Evolutionary conservation across 1,140 invertebrate genomes (phyloP).

Genomic region (Drosophila athabasca): DNA sequence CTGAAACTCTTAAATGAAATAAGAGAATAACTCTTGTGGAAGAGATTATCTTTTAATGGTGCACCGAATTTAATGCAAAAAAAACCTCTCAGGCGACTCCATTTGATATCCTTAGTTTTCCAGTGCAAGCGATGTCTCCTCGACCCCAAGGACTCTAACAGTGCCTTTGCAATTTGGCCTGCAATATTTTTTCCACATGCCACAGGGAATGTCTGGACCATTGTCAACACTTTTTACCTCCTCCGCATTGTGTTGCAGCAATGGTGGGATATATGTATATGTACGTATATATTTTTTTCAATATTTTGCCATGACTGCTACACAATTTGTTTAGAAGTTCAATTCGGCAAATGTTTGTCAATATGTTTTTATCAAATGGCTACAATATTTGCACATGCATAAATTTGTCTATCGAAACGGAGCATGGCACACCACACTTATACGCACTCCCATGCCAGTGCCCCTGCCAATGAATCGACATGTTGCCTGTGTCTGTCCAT

Average conservation of each 20-base stretch:
- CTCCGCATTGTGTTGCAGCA: conserved; percentile 10
- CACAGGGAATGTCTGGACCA: conserved; percentile 21
- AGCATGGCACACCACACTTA: background rate
- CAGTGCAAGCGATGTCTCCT: background rate
- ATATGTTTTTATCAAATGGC: conserved; percentile 78
- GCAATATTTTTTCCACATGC: conserved; percentile 7
- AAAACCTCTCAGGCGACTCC: background rate
- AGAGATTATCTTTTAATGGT: conserved; percentile 25
- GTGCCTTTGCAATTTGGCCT: conserved; percentile 19
- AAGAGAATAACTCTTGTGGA: conserved; percentile 2
- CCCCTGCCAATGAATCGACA: conserved; percentile 1
- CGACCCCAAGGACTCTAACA: background rate
- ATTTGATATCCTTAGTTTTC: conserved; percentile 6
- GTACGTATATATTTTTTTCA: conserved; percentile 31
- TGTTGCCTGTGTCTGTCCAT: background rate
- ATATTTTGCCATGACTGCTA: conserved; percentile 33
- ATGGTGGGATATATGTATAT: conserved; percentile 22
- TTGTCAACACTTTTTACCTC: conserved; percentile 42
- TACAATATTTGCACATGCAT: conserved; percentile 80
- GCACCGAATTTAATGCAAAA: background rate
- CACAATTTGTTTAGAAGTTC: conserved; percentile 70
- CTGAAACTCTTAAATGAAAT: conserved; percentile 38
- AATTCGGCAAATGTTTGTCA: conserved; percentile 76
- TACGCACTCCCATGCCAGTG: background rate
- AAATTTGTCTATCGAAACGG: conserved; percentile 58